phyloP scores from a whole-genome alignment of 1,140 invertebrate species.

The Hycleus cichorii region DNA sequence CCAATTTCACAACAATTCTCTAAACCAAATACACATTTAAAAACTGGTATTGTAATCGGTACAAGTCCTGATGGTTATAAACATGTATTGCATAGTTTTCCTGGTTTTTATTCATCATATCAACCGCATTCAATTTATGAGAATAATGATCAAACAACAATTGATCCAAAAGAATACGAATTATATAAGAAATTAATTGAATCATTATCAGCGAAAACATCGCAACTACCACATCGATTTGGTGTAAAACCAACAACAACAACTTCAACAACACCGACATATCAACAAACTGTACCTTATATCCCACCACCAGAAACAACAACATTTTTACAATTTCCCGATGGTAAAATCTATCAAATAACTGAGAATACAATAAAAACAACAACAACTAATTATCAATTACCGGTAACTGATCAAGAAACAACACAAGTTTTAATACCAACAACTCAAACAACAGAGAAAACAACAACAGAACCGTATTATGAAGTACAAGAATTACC shows the following conservation, averaged over 20 bases:
- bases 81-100: constrained; percentile 29
- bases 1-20: background rate
- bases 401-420: background rate
- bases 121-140: background rate
- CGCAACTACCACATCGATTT: constrained; percentile 12
- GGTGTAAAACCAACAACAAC: constrained; percentile 5
- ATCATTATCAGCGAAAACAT: constrained; percentile 24
- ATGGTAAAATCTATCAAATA: constrained; percentile 20
- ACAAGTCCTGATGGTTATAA: constrained; percentile 25
- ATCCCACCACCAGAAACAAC: background rate
- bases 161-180: constrained; percentile 24
- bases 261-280: background rate
- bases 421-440: constrained; percentile 1
- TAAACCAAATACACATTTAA: constrained; percentile 5
- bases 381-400: background rate
- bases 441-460: no score
- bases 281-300: background rate
- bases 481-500: constrained; percentile 3
- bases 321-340: constrained; percentile 16
- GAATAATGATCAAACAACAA: constrained; percentile 9
- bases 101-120: constrained; percentile 5
- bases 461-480: no score
- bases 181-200: constrained; percentile 27
- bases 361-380: constrained; percentile 10
- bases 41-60: constrained; percentile 20